Base-by-base conservation (phyloP, 2,888 invertebrate genomes). In the Eretmocerus hayati region DNA sequence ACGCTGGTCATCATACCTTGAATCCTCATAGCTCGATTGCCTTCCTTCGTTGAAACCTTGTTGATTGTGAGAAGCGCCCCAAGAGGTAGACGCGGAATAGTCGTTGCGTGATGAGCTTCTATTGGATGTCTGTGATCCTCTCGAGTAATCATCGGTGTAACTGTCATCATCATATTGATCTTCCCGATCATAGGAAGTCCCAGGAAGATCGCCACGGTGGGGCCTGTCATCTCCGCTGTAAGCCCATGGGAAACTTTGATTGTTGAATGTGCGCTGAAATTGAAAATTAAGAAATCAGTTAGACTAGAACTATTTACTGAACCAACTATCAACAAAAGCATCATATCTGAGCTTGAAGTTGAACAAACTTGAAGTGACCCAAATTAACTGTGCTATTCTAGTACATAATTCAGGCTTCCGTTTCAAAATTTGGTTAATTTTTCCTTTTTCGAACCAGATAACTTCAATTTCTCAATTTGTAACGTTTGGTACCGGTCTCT, bases 171-270 rank as follows among this genome's bases (percentile, higher is more conserved):
- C 43, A 11, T 26, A 26, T 11, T 6, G 6, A 23, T 46, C 21
- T 11, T 42, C 33, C 4, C 13, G 16, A 5, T 40, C 51, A 9
- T 31, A 22, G 3, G 44, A 41, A 3, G 9, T 18, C 13, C 53
- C 53, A 2, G 50, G 48, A 9, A 50, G 2, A 13, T 53, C 53
- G 5, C 53, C 53, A 0, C 52, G 45, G 1, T n/a, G 40, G 11
- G 46, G 23, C 11, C 4, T 8, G 2, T 45, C 23, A 5, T 52
- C 42, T 3, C 18, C 39, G 21, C 9, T 19, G 2, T 38, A 20
- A 8, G 15, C 15, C 23, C 26, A 23, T 39, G 37, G 21, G n/a
- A 4, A 15, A 16, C 23, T 39, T 5, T 26, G 26, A 11, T 11
- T 26, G 11, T 26, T 26, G 26, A 26, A 26, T 6, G 26, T 26